These are phyloP conservation scores for Trochalopteron elliotii DNA, from an alignment of 2,113 vertebrate genomes.

Conservation along the genomic window DNA sequence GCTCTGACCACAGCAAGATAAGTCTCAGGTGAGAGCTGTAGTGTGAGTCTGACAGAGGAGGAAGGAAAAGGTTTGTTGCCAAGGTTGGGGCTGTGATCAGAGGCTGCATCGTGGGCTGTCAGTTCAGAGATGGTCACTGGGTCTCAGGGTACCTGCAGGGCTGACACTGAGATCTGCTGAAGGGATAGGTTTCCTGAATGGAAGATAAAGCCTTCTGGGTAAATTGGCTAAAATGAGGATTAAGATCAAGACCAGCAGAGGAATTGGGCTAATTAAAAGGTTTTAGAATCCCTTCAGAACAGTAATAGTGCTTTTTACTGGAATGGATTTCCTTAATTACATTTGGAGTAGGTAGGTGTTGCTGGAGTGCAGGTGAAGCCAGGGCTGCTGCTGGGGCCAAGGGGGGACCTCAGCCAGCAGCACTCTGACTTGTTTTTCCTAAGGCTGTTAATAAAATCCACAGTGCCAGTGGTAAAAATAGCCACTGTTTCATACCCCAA, in stretches of 20 bases:
- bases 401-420: background rate
- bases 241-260: background rate
- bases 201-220: background rate
- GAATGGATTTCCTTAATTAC: background rate
- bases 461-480: background rate
- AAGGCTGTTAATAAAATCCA: background rate
- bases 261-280: background rate
- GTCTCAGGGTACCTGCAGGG: background rate
- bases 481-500: background rate
- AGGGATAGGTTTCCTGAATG: background rate
- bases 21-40: background rate
- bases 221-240: background rate
- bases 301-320: background rate
- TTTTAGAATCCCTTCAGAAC: background rate
- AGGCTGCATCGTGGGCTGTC: background rate
- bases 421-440: background rate
- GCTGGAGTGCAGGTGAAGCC: background rate
- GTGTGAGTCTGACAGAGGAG: background rate
- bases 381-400: background rate
- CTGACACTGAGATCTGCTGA: background rate
- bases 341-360: background rate
- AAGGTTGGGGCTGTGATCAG: background rate
- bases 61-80: background rate
- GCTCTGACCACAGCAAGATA: background rate
- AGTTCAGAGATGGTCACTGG: background rate